Base-by-base conservation (phyloP, 2,888 invertebrate genomes). In the Megalurothrips usitatus region DNA sequence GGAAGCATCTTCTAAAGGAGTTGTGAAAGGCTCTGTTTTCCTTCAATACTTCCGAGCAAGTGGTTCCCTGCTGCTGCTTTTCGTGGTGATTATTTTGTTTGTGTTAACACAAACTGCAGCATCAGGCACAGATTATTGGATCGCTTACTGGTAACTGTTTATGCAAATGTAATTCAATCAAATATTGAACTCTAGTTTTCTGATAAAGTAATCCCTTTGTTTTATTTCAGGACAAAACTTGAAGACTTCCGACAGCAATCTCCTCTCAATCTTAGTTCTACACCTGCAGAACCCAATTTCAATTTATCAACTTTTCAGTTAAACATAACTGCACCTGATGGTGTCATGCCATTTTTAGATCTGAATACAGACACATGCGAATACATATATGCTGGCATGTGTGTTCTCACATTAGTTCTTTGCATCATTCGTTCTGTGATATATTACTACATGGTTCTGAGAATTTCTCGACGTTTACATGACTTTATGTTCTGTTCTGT, bases 401-500 rank as follows among this genome's bases (percentile, higher is more conserved):
- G 92, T 0, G 68, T 87, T 0, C 84, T 86, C 0, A 88, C 90
- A 6, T 88, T 91, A 9, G 85, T 88, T 75, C 85, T 90, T 26
- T 90, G 91, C 79, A 87, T 91, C 11, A 88, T 90, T 9, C 89
- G 93, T 17, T 92, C 92, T 0, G 90, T 91, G 78, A 88, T 91
- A 0, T 94, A 94, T 88, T 94, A 93, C 85, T 90, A 90, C 88
- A 85, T 93, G 83, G 95, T 94, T 84, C 94, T 96, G 91, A 90
- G 89, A 68, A 93, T 96, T 0, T 95, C 96, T 0, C 91, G 90
- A 6, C 90, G 88, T 6, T 89, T 97, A 0, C 97, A 97, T 88
- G 93, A 94, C 87, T 89, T 87, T 23, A 96, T 97, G 96, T 96
- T 96, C 86, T 87, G 89, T 23, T 90, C 93, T 48, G 92, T 97